These are phyloP conservation scores for Aricia agestis DNA, from an alignment of 1,140 invertebrate species.

Conservation along the genomic window DNA sequence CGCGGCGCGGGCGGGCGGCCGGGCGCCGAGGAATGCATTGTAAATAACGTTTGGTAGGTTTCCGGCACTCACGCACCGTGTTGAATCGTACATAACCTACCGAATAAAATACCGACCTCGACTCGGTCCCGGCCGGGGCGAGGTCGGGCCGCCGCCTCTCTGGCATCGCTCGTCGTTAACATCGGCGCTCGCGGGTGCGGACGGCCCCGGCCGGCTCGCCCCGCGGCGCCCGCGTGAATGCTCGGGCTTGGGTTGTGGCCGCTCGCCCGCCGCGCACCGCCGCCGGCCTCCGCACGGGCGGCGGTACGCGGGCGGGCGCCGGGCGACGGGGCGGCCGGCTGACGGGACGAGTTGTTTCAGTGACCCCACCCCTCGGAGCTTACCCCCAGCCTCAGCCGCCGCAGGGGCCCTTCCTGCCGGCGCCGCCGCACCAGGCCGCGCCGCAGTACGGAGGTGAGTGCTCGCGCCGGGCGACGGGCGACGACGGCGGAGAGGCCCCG, in stretches of 20 bases:
- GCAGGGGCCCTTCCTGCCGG: slow-evolving; percentile 71
- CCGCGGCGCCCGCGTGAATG: slow-evolving; percentile 70
- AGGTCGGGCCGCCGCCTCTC: slow-evolving; percentile 44
- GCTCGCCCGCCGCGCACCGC: slow-evolving; percentile 29
- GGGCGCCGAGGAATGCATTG: slow-evolving; percentile 56
- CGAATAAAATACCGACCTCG: slow-evolving; percentile 46
- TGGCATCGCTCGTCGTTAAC: slow-evolving; percentile 74
- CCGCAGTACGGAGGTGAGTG: slow-evolving; percentile 69
- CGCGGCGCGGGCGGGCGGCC: slow-evolving; percentile 2
- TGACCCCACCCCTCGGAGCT: slow-evolving; percentile 70
- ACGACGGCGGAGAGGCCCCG: background rate
- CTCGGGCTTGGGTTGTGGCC: slow-evolving; percentile 71
- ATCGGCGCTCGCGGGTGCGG: slow-evolving; percentile 51
- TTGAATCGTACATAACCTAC: slow-evolving; percentile 55
- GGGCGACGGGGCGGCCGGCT: slow-evolving; percentile 13
- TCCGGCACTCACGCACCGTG: slow-evolving; percentile 49
- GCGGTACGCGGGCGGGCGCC: background rate
- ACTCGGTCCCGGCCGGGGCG: slow-evolving; percentile 30
- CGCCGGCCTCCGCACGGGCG: background rate
- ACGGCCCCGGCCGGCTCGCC: slow-evolving; percentile 31
- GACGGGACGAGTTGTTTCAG: slow-evolving; percentile 61
- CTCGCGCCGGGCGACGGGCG: background rate
- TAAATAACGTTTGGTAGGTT: slow-evolving; percentile 71
- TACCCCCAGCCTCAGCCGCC: slow-evolving; percentile 73
- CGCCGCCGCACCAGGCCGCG: slow-evolving; percentile 67